Percentiles rank a stretch among this genome's conserved stretches.
Evolutionary conservation across 2,113 vertebrate species (phyloP).

Genomic region (Lota lota): DNA sequence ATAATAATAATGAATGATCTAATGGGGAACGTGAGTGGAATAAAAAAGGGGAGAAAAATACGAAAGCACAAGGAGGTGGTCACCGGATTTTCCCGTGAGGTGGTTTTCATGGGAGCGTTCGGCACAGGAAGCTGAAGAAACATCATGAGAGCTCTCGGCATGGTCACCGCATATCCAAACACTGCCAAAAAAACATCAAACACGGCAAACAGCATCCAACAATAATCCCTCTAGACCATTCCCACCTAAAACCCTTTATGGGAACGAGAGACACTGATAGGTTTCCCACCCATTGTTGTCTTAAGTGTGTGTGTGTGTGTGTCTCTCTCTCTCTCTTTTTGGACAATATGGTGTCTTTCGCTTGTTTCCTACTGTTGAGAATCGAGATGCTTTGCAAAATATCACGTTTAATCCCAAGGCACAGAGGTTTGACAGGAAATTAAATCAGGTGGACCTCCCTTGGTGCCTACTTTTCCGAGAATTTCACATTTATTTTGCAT

Average conservation of each 20-base stretch:
- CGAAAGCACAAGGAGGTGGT: constrained; percentile 20
- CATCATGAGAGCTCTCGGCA: constrained; percentile 42
- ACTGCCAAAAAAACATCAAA: constrained; percentile 21
- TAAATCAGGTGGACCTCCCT: constrained; percentile 31
- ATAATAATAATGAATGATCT: constrained; percentile 20
- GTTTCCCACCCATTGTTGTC: too few species aligned
- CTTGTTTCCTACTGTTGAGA: constrained; percentile 39
- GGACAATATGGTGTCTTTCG: constrained; percentile 22
- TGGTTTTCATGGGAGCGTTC: constrained; percentile 26
- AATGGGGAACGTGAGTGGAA: neutral
- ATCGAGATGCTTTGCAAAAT: constrained; percentile 30
- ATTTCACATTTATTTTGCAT: constrained; percentile 33
- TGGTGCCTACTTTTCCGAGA: constrained; percentile 47
- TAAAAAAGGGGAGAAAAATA: neutral
- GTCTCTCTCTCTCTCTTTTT: neutral
- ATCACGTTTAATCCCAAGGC: constrained; percentile 33
- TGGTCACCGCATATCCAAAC: constrained; percentile 48
- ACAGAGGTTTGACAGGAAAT: constrained; percentile 46
- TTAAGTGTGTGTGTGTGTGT: too few species aligned
- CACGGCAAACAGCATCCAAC: constrained; percentile 43
- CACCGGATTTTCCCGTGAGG: constrained; percentile 22
- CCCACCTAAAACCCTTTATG: constrained; percentile 10
- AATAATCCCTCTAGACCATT: constrained; percentile 43
- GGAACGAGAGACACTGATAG: constrained; percentile 9
- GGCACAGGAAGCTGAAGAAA: constrained; percentile 34